Base-by-base conservation (phyloP, 2,888 invertebrate genomes). In the Eumacrocentrus americanus region DNA sequence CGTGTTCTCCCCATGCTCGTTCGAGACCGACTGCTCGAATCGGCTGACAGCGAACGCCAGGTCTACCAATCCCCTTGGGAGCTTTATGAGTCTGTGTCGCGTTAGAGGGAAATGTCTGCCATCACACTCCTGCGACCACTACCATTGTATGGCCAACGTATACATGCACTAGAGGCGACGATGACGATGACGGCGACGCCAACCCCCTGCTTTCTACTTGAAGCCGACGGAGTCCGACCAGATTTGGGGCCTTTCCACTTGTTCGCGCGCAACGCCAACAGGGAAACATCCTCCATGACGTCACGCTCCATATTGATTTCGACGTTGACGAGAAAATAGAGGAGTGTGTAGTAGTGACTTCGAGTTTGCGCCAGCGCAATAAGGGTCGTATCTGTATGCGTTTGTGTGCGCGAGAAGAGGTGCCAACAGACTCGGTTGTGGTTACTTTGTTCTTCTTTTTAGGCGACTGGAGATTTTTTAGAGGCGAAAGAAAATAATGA, bases 1-100 rank as follows among this genome's bases (percentile, higher is more conserved):
- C 74, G 72, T 75, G 73, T 70, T 68, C 60, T 68, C 63, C 64
- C 67, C 77, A 75, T 75, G 70, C 73, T 72, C 68, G 66, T 63
- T 70, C 67, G 70, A 69, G 62, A 71, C 69, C 73, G 70, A 76
- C 76, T 75, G 67, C 46, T 55, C 46, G 56, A 23, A 40, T 25
- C 51, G 58, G 14, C 46, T 22, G 29, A 51, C 25, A 38, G 16
- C 62, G 20, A 55, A 37, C 47, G 51, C 46, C 55, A 37, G 37
- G 37, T 51, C 44, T 44, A 56, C 42, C 52, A 58, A 38, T 54
- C 58, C 20, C 44, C 60, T 48, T 11, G 7, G n/a, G 14, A 12
- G 12, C 14, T 12, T 6, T 22, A 22, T 11, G 12, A 46, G 46
- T 23, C 22, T 46, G 22, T 58, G 29, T 22, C 46, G 46, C 22